Evolutionary conservation across 2,113 vertebrate genomes (phyloP), one percentile per base, ranked within the genome.

Genomic region (Sisor rabdophorus): DNA sequence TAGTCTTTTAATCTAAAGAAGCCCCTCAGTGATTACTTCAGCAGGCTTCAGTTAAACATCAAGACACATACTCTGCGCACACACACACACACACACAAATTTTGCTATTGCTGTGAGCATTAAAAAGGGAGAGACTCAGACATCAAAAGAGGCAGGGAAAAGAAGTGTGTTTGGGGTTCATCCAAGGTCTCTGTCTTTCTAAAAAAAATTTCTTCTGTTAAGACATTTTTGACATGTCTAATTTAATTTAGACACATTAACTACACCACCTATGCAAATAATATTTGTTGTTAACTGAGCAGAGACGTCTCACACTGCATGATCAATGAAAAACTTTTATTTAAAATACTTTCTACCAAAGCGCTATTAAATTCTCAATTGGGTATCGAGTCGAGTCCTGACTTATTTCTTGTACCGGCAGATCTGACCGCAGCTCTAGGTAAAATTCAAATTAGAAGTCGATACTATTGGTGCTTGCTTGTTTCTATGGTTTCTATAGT

Each of bases 1-100:
- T 56, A 59, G 69, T 81, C 65, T 80, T 69, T 79, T 83, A 75
- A 83, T 81, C 75, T 79, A 71, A 64, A 83, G 70, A 79, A 79
- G 56, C 65, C 77, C 63, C 76, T 79, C 71, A 81, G 70, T 55
- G 70, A 73, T 77, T 74, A 76, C 75, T 70, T 77, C 61, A 73
- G 73, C 70, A 26, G 75, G 64, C 71, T 79, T 59, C 59, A 77
- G 84, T 77, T 79, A 77, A 69, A 83, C 79, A 78, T 77, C 65
- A 81, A 79, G 76, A 68, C 36, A 44, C 55, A 67, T 47, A 77
- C 69, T 64, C 69, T 32, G 61, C 67, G 30, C 73, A 76, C 74
- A 73, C 30, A 48, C 59, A 73, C 28, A 22, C 55, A 60, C 50
- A 24, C 73, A 65, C 63, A 71, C 50, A 1, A 24, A 63, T 53